These are phyloP conservation scores for Melanerpes formicivorus DNA, from an alignment of 2,113 vertebrate species.

Conservation along the genomic window DNA sequence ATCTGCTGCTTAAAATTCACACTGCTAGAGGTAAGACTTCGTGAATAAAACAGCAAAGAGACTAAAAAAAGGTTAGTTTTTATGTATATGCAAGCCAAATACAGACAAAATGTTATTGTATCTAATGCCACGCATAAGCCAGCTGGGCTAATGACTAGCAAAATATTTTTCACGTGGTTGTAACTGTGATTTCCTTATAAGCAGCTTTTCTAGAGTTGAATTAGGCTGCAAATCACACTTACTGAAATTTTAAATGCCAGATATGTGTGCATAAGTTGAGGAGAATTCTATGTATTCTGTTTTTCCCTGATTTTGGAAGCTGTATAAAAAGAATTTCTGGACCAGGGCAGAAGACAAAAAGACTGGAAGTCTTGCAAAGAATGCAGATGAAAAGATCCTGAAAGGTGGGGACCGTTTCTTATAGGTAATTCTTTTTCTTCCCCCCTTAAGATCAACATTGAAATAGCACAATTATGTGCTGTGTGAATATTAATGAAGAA, in stretches of 20 bases:
- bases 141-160: background rate
- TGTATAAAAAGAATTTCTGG: background rate
- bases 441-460: background rate
- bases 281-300: background rate
- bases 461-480: background rate
- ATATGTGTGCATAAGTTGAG: background rate
- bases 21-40: background rate
- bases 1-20: background rate
- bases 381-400: background rate
- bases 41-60: background rate
- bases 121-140: background rate
- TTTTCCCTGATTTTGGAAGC: background rate
- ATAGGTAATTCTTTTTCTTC: background rate
- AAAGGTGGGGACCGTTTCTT: background rate
- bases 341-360: background rate
- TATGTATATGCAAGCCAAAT: background rate
- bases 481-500: background rate
- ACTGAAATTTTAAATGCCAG: background rate
- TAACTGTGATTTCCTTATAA: background rate
- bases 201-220: background rate
- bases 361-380: background rate
- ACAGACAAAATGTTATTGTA: background rate
- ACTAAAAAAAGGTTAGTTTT: fast-evolving
- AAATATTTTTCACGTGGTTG: background rate
- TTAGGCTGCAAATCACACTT: background rate